Conservation (phyloP, 2,113 vertebrate genomes). For the Laticauda colubrina region DNA sequence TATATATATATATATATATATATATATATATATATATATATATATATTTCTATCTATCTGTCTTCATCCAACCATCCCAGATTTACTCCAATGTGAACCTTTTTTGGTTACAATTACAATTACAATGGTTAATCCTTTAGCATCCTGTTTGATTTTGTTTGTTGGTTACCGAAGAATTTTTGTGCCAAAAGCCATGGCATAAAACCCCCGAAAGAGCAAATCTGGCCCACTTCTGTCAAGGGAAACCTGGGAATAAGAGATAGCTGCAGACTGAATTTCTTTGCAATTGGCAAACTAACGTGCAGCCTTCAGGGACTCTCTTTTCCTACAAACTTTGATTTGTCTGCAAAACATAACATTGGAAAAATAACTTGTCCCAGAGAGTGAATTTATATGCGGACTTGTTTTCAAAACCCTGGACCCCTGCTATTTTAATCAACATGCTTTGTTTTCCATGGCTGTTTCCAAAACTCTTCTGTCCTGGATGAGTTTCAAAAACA, state of each 20-base stretch:
- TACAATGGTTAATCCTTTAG: background rate
- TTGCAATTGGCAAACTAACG: constrained; percentile 2
- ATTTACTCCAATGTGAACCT: background rate
- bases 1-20: too few relatives aligned
- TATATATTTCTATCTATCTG: too few relatives aligned
- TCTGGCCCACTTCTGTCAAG: background rate
- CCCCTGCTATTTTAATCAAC: constrained; percentile 42
- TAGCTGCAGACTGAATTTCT: background rate
- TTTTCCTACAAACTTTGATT: constrained; percentile 20
- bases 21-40: too few relatives aligned
- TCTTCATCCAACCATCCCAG: background rate
- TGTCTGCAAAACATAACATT: constrained; percentile 18
- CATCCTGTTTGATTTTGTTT: background rate
- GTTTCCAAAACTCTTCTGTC: constrained; percentile 37
- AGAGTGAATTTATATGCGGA: constrained; percentile 4
- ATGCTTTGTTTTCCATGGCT: constrained; percentile 31
- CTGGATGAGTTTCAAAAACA: constrained; percentile 2
- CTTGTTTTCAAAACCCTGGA: constrained; percentile 12
- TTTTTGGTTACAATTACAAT: background rate
- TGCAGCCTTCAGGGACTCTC: background rate
- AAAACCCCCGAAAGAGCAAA: background rate
- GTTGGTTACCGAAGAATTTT: background rate
- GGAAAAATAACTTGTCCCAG: constrained; percentile 21
- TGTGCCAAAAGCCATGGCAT: background rate
- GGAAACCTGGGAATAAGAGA: background rate